These are phyloP conservation scores for Helarctos malayanus DNA, from an alignment of 2,797 vertebrate genomes.

Conservation along the genomic window DNA sequence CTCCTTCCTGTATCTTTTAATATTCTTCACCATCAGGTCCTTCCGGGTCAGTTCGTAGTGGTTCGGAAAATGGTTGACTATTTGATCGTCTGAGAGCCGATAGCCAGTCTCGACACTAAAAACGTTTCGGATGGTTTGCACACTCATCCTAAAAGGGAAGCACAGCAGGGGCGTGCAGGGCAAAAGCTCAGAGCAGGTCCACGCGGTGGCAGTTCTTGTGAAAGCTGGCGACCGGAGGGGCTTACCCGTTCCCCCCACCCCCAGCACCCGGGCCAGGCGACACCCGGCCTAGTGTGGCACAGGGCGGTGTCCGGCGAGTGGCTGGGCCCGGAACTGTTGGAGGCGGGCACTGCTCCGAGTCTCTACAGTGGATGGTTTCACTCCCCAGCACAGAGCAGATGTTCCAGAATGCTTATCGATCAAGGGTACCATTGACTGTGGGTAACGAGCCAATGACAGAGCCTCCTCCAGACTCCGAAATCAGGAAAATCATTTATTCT, in stretches of 20 bases:
- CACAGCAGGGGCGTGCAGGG: fast-evolving
- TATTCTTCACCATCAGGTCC: constrained; percentile 99
- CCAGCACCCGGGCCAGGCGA: fast-evolving
- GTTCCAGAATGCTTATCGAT: background rate
- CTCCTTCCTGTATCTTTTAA: constrained; percentile 98
- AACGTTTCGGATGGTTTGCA: constrained; percentile 97
- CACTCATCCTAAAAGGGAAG: constrained; percentile 94
- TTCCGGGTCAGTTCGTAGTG: constrained; percentile 99
- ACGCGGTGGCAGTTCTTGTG: fast-evolving
- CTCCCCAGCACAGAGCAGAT: background rate
- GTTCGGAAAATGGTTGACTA: constrained; percentile 99
- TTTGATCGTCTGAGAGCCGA: constrained; percentile 98
- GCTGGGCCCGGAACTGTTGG: background rate
- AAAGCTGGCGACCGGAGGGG: background rate
- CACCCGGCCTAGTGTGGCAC: fast-evolving
- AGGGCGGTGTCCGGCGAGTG: fast-evolving
- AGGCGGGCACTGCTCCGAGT: background rate
- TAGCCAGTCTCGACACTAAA: constrained; percentile 98
- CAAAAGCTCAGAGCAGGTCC: fast-evolving
- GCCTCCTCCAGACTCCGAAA: background rate
- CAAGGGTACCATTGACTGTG: fast-evolving
- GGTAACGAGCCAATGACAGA: background rate
- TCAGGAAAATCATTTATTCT: background rate
- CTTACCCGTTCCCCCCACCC: fast-evolving
- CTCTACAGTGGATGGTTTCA: background rate